Percentiles rank a stretch among this genome's conserved stretches.
Evolutionary conservation across 2,888 invertebrate species (phyloP).

Genomic region (Muscina levida): DNA sequence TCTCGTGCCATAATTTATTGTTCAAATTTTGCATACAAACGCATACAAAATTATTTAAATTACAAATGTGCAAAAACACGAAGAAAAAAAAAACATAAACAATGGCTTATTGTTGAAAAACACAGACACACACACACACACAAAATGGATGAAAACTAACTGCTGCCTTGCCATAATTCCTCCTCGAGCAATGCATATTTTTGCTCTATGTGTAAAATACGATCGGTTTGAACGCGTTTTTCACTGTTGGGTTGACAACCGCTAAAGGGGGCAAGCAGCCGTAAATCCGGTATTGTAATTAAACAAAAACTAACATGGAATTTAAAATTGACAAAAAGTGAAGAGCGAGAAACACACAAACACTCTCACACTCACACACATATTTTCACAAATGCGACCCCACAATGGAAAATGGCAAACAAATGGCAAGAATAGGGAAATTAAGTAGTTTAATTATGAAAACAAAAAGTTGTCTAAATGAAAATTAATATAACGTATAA

Average conservation of each 20-base stretch:
- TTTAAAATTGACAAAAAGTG: conserved; percentile 45
- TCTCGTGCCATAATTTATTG: conserved; percentile 20
- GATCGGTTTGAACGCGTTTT: conserved; percentile 35
- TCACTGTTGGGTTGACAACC: conserved; percentile 63
- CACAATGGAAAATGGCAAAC: conserved; percentile 19
- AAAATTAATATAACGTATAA: conserved; percentile 50
- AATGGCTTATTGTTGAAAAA: conserved; percentile 28
- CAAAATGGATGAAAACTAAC: background rate
- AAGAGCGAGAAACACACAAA: background rate
- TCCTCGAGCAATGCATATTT: conserved; percentile 39
- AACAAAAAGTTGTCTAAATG: conserved; percentile 18
- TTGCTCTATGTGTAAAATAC: conserved; percentile 39
- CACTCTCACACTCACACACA: conserved; percentile 8
- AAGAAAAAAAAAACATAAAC: background rate
- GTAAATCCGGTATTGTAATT: conserved; percentile 69
- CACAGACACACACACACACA: no score
- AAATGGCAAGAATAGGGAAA: conserved; percentile 24
- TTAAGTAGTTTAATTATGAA: conserved; percentile 47
- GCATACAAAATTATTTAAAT: conserved; percentile 12
- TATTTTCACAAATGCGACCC: conserved; percentile 22
- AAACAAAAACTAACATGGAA: conserved; percentile 57
- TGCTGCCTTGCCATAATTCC: background rate
- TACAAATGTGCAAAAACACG: conserved; percentile 20
- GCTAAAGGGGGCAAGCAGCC: conserved; percentile 68
- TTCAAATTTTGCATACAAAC: conserved; percentile 11